phyloP scores from a whole-genome alignment of 2,888 invertebrate genomes.

The Augiades crinisus region DNA sequence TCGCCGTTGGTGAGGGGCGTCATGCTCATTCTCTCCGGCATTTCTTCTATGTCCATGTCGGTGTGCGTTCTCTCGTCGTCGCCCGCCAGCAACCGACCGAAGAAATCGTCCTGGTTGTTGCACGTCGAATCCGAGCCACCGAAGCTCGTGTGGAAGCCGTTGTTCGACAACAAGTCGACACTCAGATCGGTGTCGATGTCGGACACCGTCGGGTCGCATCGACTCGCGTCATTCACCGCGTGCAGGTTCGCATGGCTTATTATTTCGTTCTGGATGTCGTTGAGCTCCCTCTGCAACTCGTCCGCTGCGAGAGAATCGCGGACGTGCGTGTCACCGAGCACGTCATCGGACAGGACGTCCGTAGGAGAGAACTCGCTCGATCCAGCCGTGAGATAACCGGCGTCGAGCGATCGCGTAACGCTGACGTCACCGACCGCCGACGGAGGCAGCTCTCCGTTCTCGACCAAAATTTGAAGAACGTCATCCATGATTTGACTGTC shows the following conservation, averaged over 20 bases:
- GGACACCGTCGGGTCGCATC: slow-evolving; percentile 40
- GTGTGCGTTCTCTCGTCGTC: slow-evolving; percentile 51
- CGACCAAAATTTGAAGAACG: slow-evolving; percentile 95
- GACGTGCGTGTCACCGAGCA: slow-evolving; percentile 53
- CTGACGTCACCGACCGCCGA: slow-evolving; percentile 87
- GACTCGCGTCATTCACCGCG: slow-evolving; percentile 41
- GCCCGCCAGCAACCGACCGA: slow-evolving; percentile 60
- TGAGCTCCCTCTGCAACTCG: slow-evolving; percentile 65
- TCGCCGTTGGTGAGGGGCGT: slow-evolving; percentile 67
- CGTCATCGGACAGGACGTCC: slow-evolving; percentile 59
- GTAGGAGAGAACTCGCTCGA: slow-evolving; percentile 53
- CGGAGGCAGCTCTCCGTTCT: slow-evolving; percentile 95
- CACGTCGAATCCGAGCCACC: slow-evolving; percentile 52
- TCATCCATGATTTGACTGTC: slow-evolving; percentile 93
- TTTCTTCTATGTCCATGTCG: slow-evolving; percentile 66
- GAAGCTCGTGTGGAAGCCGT: slow-evolving; percentile 57
- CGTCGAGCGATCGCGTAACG: slow-evolving; percentile 68
- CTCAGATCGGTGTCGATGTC: slow-evolving; percentile 54
- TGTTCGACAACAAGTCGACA: slow-evolving; percentile 40
- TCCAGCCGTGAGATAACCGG: slow-evolving; percentile 44
- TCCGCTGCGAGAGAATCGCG: slow-evolving; percentile 64
- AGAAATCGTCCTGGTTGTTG: slow-evolving; percentile 64
- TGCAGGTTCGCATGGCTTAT: slow-evolving; percentile 66
- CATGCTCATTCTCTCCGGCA: slow-evolving; percentile 59
- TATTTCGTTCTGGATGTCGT: slow-evolving; percentile 72